Base-by-base conservation (phyloP, 2,113 vertebrate genomes). In the Psilopsiagon aymara region DNA sequence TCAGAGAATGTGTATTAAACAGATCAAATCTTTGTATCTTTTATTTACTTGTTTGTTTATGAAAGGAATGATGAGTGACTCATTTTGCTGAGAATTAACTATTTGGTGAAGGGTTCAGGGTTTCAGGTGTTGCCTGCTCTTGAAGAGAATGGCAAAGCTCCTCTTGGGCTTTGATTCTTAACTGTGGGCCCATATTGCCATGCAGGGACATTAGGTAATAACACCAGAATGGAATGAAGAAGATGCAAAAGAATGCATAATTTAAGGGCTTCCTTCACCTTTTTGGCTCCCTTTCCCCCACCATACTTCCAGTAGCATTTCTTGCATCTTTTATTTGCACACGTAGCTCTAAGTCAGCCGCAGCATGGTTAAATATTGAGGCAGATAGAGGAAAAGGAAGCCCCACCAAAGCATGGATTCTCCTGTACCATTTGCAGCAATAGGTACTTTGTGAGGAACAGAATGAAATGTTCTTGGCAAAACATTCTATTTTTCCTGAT, bases 1-100 rank as follows among this genome's bases (percentile, higher is more conserved):
- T 80, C 62, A 86, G 83, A 79, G 93, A 86, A 92, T 33, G 47
- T 0, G 4, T 85, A 95, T 96, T 95, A 96, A 79, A 96, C 82
- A 88, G 91, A 98, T 71, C 62, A 67, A 35, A 96, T 91, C 82
- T 62, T 87, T 53, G 35, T 83, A 95, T 90, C 55, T 71, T 95
- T 86, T 92, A 89, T 95, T 94, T 95, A 79, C 88, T 96, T 96
- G 80, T 90, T 94, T 90, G 82, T 87, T 96, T 97, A 91, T 77
- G 37, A 74, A 92, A 64, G 49, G 75, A 82, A 85, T 68, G 82
- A 68, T 60, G 77, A 81, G 55, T 23, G 55, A 71, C 51, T 92
- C 24, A 74, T 96, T 92, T 70, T 37, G 62, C 43, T 64, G 39
- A 82, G 59, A 88, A 85, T 82, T 95, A 97, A 91, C 70, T 64